Conservation (phyloP, 2,113 vertebrate genomes). For the Desmodus rotundus region DNA sequence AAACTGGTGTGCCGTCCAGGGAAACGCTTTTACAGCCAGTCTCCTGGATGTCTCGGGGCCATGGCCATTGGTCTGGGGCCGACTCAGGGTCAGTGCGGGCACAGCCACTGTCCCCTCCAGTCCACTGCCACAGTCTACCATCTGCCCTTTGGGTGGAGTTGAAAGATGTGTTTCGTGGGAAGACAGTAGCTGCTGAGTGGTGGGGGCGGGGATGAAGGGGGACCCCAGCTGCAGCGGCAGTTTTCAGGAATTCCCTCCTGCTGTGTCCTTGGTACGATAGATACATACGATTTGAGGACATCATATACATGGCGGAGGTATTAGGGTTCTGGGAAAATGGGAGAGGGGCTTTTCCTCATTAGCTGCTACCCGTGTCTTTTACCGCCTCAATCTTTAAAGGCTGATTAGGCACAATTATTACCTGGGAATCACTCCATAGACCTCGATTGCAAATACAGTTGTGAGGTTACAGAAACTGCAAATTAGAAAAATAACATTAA, state of each 20-base stretch:
- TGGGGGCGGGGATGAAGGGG: not conserved
- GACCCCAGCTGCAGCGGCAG: not conserved
- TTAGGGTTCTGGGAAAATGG: not conserved
- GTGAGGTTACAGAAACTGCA: conserved; percentile 72
- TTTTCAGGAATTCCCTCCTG: not conserved
- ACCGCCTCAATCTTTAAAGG: not conserved
- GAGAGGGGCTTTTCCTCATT: not conserved
- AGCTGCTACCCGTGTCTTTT: not conserved
- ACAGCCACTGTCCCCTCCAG: not conserved
- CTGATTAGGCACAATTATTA: not conserved
- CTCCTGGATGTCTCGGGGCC: not conserved
- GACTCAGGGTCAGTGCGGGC: not conserved
- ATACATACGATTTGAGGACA: not conserved
- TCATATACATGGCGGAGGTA: not conserved
- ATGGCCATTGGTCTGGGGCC: not conserved
- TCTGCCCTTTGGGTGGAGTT: not conserved
- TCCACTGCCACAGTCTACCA: not conserved
- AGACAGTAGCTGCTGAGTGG: not conserved
- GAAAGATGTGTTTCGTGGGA: not conserved
- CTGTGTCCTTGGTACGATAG: not conserved
- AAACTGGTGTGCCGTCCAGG: not conserved
- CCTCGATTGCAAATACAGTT: conserved; percentile 60
- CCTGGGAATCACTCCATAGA: conserved; percentile 46
- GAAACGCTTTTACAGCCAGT: not conserved
- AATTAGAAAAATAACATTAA: conserved; percentile 48